Evolutionary conservation across 2,888 invertebrate species (phyloP), one percentile per base, ranked within the genome.

Genomic region (Lasioglossum vierecki): DNA sequence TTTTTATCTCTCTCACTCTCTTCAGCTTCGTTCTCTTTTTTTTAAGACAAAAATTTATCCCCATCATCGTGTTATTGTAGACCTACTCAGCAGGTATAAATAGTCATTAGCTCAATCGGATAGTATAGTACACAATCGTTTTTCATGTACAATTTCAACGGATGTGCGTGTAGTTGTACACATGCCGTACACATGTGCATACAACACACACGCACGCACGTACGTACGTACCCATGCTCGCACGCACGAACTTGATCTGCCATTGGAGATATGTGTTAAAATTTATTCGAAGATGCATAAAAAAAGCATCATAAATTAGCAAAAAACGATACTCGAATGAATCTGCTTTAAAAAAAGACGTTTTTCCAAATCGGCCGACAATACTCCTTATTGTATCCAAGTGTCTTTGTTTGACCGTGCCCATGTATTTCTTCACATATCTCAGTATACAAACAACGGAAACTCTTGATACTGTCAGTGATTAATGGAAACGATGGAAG

Each of bases 401-500:
- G 80, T 81, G 78, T 80, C 82, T 82, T 80, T 86, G 81, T 76
- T 82, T 80, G 88, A 90, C 85, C 88, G 30, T 86, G 83, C 85
- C 84, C 88, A 90, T 91, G 90, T 87, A 90, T 90, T 86, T 87
- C 84, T 89, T 84, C 90, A 89, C 88, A 85, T 89, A 85, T 90
- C 87, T 88, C 83, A 80, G 83, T 87, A 88, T 80, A 80, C 90
- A 82, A 90, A 86, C 83, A 88, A 86, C 82, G 83, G 39, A 84
- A 80, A 77, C 79, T 79, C 82, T 89, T 90, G 88, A 88, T 90
- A 90, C 89, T 93, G 94, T 95, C 95, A 95, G 95, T 95, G 95
- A 91, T 94, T 95, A 88, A 95, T 95, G 73, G 95, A 95, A 46
- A 94, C 94, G 79, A 94, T 94, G 86, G 95, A 94, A 80, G 95